phyloP scores from a whole-genome alignment of 2,113 vertebrate genomes.

The Tamias sibiricus region DNA sequence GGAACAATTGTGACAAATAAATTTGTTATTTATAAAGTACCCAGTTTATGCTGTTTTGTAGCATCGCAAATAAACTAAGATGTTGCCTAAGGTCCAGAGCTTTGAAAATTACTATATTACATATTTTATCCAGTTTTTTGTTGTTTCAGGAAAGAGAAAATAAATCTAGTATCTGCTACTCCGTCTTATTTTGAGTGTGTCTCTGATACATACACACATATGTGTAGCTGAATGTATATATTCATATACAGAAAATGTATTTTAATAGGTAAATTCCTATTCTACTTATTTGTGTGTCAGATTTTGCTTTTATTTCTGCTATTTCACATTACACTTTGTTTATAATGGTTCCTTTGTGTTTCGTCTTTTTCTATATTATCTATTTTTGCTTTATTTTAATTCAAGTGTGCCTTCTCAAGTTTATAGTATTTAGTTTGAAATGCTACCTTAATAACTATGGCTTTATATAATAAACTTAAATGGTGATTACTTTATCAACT shows the following conservation, averaged over 20 bases:
- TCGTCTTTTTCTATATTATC: neutral
- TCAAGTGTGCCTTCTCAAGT: neutral
- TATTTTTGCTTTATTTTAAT: conserved; percentile 11
- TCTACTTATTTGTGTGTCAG: neutral
- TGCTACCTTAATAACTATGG: neutral
- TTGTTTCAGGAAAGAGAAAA: neutral
- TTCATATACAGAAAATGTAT: neutral
- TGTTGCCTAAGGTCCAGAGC: neutral
- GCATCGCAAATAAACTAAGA: neutral
- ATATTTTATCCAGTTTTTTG: neutral
- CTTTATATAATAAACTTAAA: conserved; percentile 33
- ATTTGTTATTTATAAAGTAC: neutral
- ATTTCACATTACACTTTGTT: neutral
- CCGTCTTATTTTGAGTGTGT: neutral
- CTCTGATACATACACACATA: neutral
- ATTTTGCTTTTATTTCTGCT: neutral
- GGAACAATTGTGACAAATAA: neutral
- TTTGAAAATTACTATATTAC: neutral
- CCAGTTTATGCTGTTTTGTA: neutral
- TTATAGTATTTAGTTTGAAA: conserved; percentile 2
- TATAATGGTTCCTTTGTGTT: neutral
- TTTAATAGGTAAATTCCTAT: neutral
- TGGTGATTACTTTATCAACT: neutral
- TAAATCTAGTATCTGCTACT: neutral
- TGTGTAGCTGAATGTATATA: neutral